Conservation (phyloP, 2,113 vertebrate genomes). For the Chloropsis hardwickii region DNA sequence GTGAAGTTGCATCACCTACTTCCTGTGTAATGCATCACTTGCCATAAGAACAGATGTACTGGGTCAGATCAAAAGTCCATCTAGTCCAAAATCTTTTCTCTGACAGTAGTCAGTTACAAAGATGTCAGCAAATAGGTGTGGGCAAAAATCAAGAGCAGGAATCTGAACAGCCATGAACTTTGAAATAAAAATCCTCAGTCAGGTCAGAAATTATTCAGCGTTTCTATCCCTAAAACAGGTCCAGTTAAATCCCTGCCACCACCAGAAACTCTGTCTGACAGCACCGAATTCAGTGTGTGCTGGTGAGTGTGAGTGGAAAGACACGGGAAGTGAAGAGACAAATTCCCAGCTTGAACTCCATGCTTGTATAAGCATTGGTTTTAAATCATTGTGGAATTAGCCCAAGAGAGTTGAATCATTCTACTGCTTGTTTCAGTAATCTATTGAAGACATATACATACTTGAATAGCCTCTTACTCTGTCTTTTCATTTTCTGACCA, state of each 20-base stretch:
- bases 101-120: background rate
- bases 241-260: background rate
- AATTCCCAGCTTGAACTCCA: slow-evolving; percentile 29
- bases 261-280: background rate
- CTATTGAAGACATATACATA: background rate
- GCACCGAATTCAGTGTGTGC: background rate
- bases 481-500: slow-evolving; percentile 4
- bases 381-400: background rate
- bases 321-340: background rate
- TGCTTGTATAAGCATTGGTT: background rate
- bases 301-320: background rate
- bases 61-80: background rate
- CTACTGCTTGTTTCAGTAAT: background rate
- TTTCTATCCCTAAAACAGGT: background rate
- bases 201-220: background rate
- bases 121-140: background rate
- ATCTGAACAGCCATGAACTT: background rate
- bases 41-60: slow-evolving; percentile 10
- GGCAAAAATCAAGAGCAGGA: background rate
- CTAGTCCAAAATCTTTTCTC: background rate
- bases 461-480: background rate
- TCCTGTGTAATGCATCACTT: background rate
- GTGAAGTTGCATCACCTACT: background rate
- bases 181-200: background rate
- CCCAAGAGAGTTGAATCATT: background rate